phyloP scores from a whole-genome alignment of 2,888 invertebrate genomes.

The Chamaedrilus cognettii region DNA sequence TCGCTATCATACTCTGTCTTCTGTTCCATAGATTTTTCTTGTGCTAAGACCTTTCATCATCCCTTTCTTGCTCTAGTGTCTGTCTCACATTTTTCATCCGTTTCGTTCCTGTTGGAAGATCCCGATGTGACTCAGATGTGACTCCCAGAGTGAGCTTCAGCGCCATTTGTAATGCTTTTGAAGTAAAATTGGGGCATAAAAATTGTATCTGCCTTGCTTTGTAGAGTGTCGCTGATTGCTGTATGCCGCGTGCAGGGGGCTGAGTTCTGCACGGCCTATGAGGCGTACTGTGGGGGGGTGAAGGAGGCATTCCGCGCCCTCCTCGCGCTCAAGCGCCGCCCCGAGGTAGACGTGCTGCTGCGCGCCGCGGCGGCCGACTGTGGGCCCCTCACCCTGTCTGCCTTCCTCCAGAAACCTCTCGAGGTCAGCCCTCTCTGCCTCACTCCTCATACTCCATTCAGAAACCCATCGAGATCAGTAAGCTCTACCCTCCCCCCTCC shows the following conservation, averaged over 20 bases:
- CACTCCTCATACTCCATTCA: neutral
- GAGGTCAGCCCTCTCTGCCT: constrained; percentile 16
- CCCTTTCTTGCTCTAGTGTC: too few species aligned
- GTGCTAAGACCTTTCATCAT: too few species aligned
- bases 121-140: too few species aligned
- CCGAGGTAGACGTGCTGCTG: constrained; percentile 31
- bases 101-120: too few species aligned
- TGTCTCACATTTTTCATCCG: too few species aligned
- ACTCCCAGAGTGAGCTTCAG: too few species aligned
- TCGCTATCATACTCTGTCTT: too few species aligned
- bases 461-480: neutral
- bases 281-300: constrained; percentile 52
- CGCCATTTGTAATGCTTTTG: too few species aligned
- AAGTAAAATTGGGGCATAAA: too few species aligned
- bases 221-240: too few species aligned
- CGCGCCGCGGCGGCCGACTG: constrained; percentile 5
- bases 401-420: constrained; percentile 32
- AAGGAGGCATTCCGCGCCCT: constrained; percentile 39
- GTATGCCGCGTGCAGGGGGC: constrained; percentile 11
- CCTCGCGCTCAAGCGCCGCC: constrained; percentile 23
- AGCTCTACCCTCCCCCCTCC: neutral
- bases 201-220: too few species aligned
- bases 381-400: constrained; percentile 12
- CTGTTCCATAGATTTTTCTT: too few species aligned
- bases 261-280: constrained; percentile 45